Evolutionary conservation across 2,888 invertebrate species (phyloP).

Genomic region (Sinelater perroti): DNA sequence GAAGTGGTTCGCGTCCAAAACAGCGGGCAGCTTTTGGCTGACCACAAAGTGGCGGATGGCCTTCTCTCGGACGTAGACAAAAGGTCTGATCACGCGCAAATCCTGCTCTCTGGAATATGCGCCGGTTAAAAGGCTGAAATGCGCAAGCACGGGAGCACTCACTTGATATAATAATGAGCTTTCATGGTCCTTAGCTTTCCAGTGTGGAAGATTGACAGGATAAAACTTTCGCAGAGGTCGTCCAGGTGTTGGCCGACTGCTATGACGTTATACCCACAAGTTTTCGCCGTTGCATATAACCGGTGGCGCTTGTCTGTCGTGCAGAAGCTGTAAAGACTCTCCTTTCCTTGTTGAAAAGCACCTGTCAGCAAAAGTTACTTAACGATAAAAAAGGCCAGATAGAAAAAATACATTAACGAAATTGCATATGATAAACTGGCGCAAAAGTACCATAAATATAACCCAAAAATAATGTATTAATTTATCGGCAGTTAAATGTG

Average conservation of each 20-base stretch:
- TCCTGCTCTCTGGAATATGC: constrained; percentile 74
- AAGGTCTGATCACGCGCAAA: constrained; percentile 84
- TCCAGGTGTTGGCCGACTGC: constrained; percentile 88
- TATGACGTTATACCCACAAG: constrained; percentile 85
- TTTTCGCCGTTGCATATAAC: constrained; percentile 77
- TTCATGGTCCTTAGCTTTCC: constrained; percentile 82
- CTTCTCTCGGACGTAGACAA: constrained; percentile 85
- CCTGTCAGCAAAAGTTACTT: constrained; percentile 49
- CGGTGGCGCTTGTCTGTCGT: constrained; percentile 76
- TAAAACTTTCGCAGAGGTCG: constrained; percentile 82
- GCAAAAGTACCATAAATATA: background rate
- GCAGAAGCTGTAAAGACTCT: constrained; percentile 72
- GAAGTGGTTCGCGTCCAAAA: constrained; percentile 53
- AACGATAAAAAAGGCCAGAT: constrained; percentile 48
- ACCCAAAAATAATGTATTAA: too few species aligned
- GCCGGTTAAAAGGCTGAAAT: constrained; percentile 21
- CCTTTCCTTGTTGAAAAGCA: constrained; percentile 62
- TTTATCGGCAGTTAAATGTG: too few species aligned
- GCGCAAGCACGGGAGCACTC: constrained; percentile 47
- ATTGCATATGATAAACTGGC: too few species aligned
- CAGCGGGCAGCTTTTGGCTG: constrained; percentile 76
- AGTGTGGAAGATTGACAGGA: constrained; percentile 82
- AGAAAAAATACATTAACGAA: too few species aligned
- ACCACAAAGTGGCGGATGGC: constrained; percentile 78
- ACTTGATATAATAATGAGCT: constrained; percentile 80